These are phyloP conservation scores for Mayetiola destructor DNA, from an alignment of 2,888 invertebrate genomes.

Conservation along the genomic window DNA sequence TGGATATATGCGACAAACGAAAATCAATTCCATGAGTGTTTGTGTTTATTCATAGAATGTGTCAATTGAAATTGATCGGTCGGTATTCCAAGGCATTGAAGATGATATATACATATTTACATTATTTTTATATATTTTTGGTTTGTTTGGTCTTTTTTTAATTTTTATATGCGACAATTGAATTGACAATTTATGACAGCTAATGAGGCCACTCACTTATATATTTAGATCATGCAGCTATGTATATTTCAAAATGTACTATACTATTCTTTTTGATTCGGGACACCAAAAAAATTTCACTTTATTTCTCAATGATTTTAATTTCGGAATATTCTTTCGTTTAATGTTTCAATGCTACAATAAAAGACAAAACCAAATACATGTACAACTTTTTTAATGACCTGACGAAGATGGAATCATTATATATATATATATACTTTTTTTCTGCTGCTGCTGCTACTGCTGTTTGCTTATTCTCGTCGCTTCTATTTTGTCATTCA, in stretches of 20 bases:
- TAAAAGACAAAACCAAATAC: neutral
- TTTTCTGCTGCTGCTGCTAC: too few relatives aligned
- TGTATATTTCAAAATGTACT: too few relatives aligned
- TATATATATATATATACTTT: too few relatives aligned
- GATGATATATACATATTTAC: too few relatives aligned
- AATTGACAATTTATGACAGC: conserved; percentile 4
- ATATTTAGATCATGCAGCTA: conserved; percentile 12
- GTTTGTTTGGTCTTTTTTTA: neutral
- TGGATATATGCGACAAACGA: neutral
- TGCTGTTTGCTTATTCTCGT: too few relatives aligned
- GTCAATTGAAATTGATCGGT: neutral
- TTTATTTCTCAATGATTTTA: neutral
- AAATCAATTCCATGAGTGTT: neutral
- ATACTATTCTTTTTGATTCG: neutral
- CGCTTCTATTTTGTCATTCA: too few relatives aligned
- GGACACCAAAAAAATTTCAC: neutral
- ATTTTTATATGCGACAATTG: neutral
- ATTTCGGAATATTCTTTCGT: neutral
- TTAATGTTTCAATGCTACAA: neutral
- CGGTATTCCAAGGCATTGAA: too few relatives aligned
- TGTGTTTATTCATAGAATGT: neutral
- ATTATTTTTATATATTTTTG: neutral
- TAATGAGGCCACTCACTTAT: conserved; percentile 10
- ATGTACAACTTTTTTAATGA: too few relatives aligned
- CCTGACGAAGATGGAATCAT: too few relatives aligned